These are phyloP conservation scores for Miichthys miiuy DNA, from an alignment of 2,797 vertebrate genomes.

Conservation along the genomic window DNA sequence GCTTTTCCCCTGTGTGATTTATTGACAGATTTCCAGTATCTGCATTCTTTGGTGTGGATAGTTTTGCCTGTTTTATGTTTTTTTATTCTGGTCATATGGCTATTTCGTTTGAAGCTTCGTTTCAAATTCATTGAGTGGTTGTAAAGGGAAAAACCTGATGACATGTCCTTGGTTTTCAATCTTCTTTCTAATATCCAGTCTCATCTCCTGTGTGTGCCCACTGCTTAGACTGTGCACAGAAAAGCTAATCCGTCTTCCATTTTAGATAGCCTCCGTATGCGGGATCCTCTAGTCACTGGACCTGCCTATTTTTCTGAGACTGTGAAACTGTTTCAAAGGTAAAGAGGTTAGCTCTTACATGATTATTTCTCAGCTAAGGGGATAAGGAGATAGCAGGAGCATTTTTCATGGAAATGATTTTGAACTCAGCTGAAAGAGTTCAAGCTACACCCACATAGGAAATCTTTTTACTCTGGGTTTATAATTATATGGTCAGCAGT, in stretches of 20 bases:
- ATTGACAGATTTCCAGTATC: background rate
- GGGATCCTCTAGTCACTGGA: slow-evolving; percentile 29
- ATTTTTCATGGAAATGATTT: slow-evolving; percentile 51
- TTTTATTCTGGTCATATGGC: slow-evolving; percentile 26
- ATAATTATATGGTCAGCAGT: slow-evolving; percentile 21
- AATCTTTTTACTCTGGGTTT: slow-evolving; percentile 38
- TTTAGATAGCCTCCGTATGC: slow-evolving; percentile 42
- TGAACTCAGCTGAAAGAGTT: slow-evolving; percentile 25
- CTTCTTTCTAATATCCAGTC: slow-evolving; percentile 60
- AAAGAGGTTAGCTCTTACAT: slow-evolving; percentile 38
- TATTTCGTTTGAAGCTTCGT: slow-evolving; percentile 53
- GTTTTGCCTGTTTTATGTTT: slow-evolving; percentile 15
- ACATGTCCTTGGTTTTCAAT: slow-evolving; percentile 73
- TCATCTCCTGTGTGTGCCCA: slow-evolving; percentile 38
- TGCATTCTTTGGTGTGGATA: slow-evolving; percentile 3
- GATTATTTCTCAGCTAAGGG: slow-evolving; percentile 41
- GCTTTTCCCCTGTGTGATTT: slow-evolving; percentile 9
- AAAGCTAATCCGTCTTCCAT: slow-evolving; percentile 61
- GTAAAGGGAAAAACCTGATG: slow-evolving; percentile 50
- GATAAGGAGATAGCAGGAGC: slow-evolving; percentile 23
- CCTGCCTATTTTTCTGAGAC: slow-evolving; percentile 32
- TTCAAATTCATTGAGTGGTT: slow-evolving; percentile 62
- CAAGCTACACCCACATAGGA: background rate
- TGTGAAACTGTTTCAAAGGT: slow-evolving; percentile 20
- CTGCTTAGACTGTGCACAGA: slow-evolving; percentile 7